These are phyloP conservation scores for Crioceris asparagi DNA, from an alignment of 2,888 invertebrate genomes.

Conservation along the genomic window DNA sequence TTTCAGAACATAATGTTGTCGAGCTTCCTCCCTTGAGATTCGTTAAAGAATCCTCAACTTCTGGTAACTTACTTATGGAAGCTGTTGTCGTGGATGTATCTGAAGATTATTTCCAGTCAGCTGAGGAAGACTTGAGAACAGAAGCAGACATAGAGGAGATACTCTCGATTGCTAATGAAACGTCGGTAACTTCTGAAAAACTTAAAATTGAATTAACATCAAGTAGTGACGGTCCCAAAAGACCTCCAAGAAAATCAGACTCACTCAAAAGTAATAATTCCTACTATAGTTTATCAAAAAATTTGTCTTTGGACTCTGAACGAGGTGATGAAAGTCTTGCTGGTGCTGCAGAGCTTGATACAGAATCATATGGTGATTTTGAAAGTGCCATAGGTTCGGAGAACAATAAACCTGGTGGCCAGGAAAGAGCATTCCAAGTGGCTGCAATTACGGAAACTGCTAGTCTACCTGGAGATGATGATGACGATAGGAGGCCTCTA, in stretches of 20 bases:
- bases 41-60: constrained; percentile 79
- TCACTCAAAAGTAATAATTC: constrained; percentile 41
- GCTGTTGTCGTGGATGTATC: constrained; percentile 84
- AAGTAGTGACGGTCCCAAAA: constrained; percentile 48
- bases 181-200: constrained; percentile 45
- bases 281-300: constrained; percentile 53
- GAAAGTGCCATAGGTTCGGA: constrained; percentile 53
- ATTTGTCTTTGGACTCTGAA: constrained; percentile 49
- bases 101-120: constrained; percentile 70
- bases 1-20: constrained; percentile 65
- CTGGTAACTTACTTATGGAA: constrained; percentile 81
- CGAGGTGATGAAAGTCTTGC: constrained; percentile 38
- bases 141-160: constrained; percentile 77
- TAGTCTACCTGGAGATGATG: constrained; percentile 34
- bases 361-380: constrained; percentile 54
- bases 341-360: constrained; percentile 45
- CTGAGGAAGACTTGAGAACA: constrained; percentile 73
- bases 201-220: constrained; percentile 39
- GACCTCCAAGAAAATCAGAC: constrained; percentile 54
- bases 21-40: constrained; percentile 81
- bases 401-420: constrained; percentile 34
- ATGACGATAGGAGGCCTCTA: constrained; percentile 26
- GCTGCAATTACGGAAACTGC: constrained; percentile 37
- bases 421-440: constrained; percentile 33
- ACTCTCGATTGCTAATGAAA: constrained; percentile 70